phyloP scores from a whole-genome alignment of 2,113 vertebrate genomes.

The Hyla sarda region DNA sequence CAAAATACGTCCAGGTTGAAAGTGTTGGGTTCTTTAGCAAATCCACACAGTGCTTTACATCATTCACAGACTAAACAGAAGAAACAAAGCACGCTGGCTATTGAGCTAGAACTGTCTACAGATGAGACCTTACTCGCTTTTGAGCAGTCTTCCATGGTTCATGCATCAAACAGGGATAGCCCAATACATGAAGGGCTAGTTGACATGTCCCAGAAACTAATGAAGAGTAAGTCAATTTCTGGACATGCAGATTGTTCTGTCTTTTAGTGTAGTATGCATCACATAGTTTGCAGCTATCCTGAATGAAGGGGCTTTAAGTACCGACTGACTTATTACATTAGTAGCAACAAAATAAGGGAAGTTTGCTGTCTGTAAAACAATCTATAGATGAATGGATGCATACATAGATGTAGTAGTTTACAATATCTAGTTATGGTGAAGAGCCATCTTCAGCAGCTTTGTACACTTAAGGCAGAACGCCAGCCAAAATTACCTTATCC shows the following conservation, averaged over 20 bases:
- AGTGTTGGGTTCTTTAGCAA: conserved; percentile 57
- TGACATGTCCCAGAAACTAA: conserved; percentile 90
- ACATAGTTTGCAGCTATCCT: neutral
- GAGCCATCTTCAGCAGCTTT: no score
- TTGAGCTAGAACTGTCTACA: conserved; percentile 62
- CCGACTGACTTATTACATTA: neutral
- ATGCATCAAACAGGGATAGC: conserved; percentile 78
- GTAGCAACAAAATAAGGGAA: neutral
- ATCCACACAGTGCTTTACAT: conserved; percentile 65
- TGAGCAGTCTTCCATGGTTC: conserved; percentile 78
- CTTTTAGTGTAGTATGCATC: no score
- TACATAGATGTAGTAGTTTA: no score
- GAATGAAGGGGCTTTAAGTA: neutral
- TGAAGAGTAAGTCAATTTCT: conserved; percentile 89
- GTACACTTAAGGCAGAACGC: no score
- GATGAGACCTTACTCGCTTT: conserved; percentile 61
- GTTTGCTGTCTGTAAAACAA: no score
- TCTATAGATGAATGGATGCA: no score
- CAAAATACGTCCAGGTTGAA: conserved; percentile 57
- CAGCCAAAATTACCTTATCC: no score
- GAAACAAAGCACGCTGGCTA: conserved; percentile 59
- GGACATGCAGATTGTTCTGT: neutral
- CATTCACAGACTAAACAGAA: conserved; percentile 68
- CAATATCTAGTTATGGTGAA: no score
- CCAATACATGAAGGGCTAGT: conserved; percentile 76